Conservation (phyloP, 2,888 invertebrate genomes). For the Metopia argyrocephala region DNA sequence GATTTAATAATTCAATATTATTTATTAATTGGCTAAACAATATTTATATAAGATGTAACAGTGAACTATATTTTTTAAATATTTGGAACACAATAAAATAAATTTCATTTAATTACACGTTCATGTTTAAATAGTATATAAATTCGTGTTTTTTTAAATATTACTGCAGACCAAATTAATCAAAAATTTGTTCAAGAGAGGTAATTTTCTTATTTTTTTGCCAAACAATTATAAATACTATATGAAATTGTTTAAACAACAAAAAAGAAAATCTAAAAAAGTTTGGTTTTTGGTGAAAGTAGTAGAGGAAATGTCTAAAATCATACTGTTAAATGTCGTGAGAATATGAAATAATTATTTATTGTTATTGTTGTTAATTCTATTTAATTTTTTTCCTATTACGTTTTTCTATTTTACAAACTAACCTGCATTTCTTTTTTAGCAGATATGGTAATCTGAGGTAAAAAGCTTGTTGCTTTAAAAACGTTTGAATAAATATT, state of each 20-base stretch:
- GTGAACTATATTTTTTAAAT: too few species aligned
- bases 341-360: slow-evolving; percentile 64
- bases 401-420: neutral
- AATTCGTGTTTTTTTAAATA: slow-evolving; percentile 30
- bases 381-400: slow-evolving; percentile 18
- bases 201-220: neutral
- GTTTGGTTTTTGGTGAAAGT: slow-evolving; percentile 3
- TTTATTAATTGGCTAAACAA: too few species aligned
- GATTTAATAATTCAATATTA: too few species aligned
- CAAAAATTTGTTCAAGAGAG: slow-evolving; percentile 36
- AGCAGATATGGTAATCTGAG: neutral
- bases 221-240: slow-evolving; percentile 38
- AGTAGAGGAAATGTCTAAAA: slow-evolving; percentile 39
- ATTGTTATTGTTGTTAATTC: slow-evolving; percentile 30
- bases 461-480: neutral
- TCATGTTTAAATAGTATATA: slow-evolving; percentile 51
- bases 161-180: slow-evolving; percentile 62
- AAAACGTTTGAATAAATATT: too few species aligned
- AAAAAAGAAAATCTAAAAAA: slow-evolving; percentile 1
- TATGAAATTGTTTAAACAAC: neutral
- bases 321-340: slow-evolving; percentile 62
- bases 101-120: slow-evolving; percentile 44
- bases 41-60: too few species aligned
- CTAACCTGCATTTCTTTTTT: neutral
- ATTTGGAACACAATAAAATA: slow-evolving; percentile 7